Conservation (phyloP, 2,888 invertebrate genomes). For the Oligia fasciuncula region DNA sequence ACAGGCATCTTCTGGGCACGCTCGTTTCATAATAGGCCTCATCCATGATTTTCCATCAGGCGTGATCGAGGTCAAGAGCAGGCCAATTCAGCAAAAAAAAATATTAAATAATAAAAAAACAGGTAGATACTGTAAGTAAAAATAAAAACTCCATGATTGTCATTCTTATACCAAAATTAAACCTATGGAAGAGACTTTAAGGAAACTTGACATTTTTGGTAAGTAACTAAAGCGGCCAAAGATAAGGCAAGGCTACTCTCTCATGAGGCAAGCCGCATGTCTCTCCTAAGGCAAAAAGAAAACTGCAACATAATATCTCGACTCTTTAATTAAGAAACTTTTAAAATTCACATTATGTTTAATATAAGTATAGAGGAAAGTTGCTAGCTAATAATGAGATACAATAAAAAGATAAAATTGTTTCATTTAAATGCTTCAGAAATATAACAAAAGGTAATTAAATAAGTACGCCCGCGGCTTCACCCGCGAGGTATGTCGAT, state of each 20-base stretch:
- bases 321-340: constrained; percentile 48
- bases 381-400: constrained; percentile 6
- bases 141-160: neutral
- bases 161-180: neutral
- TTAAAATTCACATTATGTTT: constrained; percentile 43
- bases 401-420: constrained; percentile 4
- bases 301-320: constrained; percentile 1
- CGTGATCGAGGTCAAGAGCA: too few relatives aligned
- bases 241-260: neutral
- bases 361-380: constrained; percentile 18
- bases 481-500: too few relatives aligned
- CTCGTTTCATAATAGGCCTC: too few relatives aligned
- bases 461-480: too few relatives aligned
- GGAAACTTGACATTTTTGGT: neutral
- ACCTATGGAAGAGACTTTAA: neutral
- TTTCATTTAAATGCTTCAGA: neutral
- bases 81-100: neutral
- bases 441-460: neutral
- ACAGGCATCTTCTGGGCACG: neutral
- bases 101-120: neutral
- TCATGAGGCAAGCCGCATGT: neutral
- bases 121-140: neutral
- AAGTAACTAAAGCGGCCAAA: neutral
- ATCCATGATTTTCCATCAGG: too few relatives aligned
- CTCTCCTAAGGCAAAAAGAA: constrained; percentile 9